A percentile compares a stretch with the other conserved stretches of the same genome.
phyloP scores from a whole-genome alignment of 1,140 invertebrate genomes.

The Copidosoma floridanum region DNA sequence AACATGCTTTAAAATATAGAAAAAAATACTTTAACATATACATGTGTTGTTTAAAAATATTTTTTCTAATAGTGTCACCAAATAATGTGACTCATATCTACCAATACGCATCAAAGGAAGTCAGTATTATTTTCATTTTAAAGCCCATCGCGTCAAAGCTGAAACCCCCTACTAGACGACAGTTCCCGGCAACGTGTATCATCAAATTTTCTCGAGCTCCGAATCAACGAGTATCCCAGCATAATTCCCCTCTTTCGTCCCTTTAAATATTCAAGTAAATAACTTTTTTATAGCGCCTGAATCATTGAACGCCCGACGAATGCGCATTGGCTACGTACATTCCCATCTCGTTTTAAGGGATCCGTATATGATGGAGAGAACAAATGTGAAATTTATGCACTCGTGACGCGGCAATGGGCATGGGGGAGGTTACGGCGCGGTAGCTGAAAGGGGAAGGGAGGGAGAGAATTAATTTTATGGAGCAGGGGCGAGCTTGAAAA shows the following conservation, averaged over 20 bases:
- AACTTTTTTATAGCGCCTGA: constrained; percentile 10
- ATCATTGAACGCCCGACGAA: constrained; percentile 14
- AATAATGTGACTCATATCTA: too few relatives aligned
- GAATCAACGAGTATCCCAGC: constrained; percentile 53
- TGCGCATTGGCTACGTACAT: not conserved
- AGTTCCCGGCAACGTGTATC: too few relatives aligned
- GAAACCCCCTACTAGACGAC: too few relatives aligned
- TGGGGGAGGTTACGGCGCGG: not conserved
- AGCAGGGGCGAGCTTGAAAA: constrained; percentile 7
- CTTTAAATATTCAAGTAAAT: not conserved
- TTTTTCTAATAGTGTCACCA: too few relatives aligned
- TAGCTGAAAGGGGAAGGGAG: too few relatives aligned
- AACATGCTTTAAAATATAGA: too few relatives aligned
- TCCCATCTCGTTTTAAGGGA: not conserved
- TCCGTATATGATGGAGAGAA: constrained; percentile 4
- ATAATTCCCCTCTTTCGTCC: constrained; percentile 45
- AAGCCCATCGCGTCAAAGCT: too few relatives aligned
- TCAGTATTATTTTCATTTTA: too few relatives aligned
- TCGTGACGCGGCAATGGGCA: not conserved
- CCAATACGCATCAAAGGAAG: too few relatives aligned
- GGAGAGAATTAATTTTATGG: constrained; percentile 12
- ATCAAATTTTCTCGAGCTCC: too few relatives aligned
- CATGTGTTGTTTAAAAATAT: too few relatives aligned
- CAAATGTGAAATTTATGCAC: constrained; percentile 14
- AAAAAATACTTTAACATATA: too few relatives aligned